phyloP scores from a whole-genome alignment of 2,888 invertebrate genomes.

The Agonum fuliginosum region DNA sequence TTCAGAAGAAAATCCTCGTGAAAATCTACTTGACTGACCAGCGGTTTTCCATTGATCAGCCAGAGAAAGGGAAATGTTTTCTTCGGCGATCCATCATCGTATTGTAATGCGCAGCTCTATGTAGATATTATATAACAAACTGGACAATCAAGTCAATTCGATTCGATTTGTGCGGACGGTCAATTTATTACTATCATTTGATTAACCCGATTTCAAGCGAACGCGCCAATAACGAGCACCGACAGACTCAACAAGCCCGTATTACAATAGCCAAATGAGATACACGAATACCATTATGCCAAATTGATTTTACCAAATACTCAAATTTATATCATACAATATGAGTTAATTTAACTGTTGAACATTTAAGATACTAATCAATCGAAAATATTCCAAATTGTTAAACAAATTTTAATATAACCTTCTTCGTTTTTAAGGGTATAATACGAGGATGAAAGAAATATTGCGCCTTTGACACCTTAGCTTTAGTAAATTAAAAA shows the following conservation, averaged over 20 bases:
- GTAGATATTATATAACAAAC: conserved; percentile 57
- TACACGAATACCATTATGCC: background rate
- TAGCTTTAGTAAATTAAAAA: too few species aligned
- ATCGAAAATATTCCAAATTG: background rate
- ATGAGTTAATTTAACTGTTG: background rate
- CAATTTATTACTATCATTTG: conserved; percentile 60
- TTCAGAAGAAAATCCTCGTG: background rate
- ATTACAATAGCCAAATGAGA: conserved; percentile 40
- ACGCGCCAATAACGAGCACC: conserved; percentile 29
- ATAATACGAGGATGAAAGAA: too few species aligned
- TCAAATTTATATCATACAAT: background rate
- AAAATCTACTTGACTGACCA: background rate
- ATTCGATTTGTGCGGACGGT: conserved; percentile 58
- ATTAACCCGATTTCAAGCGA: conserved; percentile 58
- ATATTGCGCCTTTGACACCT: too few species aligned
- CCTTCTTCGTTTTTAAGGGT: too few species aligned
- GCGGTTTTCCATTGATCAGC: background rate
- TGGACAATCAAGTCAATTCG: conserved; percentile 58
- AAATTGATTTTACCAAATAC: background rate
- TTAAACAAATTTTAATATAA: too few species aligned
- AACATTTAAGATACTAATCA: background rate
- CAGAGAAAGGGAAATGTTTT: background rate
- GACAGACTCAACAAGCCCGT: conserved; percentile 7
- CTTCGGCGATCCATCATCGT: background rate
- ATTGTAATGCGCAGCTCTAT: conserved; percentile 14